Percentiles rank a stretch among this genome's conserved stretches.
phyloP scores from a whole-genome alignment of 2,797 vertebrate species.

The Diceros bicornis region DNA sequence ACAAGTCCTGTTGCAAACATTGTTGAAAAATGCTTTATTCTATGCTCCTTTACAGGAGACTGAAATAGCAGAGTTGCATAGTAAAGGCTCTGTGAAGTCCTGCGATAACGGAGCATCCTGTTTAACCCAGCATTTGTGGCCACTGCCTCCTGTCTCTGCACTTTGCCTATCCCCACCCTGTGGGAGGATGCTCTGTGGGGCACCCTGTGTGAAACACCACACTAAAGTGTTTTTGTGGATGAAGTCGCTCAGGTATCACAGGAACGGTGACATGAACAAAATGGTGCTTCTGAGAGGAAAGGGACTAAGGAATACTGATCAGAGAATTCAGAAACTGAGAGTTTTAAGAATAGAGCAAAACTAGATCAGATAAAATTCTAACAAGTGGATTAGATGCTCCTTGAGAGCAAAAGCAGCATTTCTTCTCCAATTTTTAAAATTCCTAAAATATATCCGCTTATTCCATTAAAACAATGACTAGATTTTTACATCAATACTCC shows the following conservation, averaged over 20 bases:
- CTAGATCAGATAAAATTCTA: not conserved
- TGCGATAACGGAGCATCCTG: not conserved
- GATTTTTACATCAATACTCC: not conserved
- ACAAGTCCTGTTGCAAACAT: not conserved
- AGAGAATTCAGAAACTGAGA: not conserved
- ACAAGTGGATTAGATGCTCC: not conserved
- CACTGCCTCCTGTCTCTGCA: not conserved
- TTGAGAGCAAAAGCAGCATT: not conserved
- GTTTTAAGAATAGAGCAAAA: not conserved
- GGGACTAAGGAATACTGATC: not conserved
- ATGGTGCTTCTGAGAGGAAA: not conserved
- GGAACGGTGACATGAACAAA: too few species aligned
- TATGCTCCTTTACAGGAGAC: not conserved
- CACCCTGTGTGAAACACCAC: not conserved
- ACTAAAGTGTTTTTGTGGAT: not conserved
- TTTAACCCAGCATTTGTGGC: not conserved
- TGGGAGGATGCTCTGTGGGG: not conserved
- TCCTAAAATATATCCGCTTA: not conserved
- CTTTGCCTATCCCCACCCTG: fast-evolving
- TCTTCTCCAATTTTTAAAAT: not conserved
- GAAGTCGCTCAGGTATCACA: not conserved
- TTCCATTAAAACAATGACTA: not conserved
- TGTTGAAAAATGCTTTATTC: not conserved
- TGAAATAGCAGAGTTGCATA: not conserved
- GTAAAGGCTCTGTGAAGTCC: not conserved